phyloP scores from a whole-genome alignment of 2,113 vertebrate genomes.

The Syrmaticus mikado region DNA sequence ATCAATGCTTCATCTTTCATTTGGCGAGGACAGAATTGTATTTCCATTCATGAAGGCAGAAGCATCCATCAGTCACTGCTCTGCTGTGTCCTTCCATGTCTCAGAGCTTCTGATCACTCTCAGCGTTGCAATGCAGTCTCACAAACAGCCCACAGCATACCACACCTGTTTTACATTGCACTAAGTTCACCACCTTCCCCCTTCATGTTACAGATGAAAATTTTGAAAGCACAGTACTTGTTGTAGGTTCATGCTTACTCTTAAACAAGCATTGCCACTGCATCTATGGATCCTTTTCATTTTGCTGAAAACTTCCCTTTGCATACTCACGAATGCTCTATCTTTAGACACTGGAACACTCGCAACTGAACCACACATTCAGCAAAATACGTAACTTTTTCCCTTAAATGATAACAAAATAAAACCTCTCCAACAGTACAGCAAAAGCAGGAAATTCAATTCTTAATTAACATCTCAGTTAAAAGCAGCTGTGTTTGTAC shows the following conservation, averaged over 20 bases:
- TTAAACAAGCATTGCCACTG: background rate
- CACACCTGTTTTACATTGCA: background rate
- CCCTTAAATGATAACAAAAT: background rate
- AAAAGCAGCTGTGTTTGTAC: background rate
- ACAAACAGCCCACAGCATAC: background rate
- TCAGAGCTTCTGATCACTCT: background rate
- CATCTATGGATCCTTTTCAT: background rate
- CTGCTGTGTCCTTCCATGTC: background rate
- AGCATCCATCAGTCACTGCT: background rate
- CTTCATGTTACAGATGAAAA: background rate
- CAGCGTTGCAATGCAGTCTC: background rate
- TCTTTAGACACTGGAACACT: background rate
- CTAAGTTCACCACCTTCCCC: background rate
- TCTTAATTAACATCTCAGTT: background rate
- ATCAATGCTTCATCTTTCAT: background rate
- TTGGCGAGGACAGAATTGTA: background rate
- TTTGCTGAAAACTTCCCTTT: background rate
- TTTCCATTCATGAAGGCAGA: background rate
- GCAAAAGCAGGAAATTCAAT: background rate
- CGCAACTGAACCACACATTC: background rate
- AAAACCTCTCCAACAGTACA: background rate
- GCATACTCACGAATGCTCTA: accelerated
- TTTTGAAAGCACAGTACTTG: background rate
- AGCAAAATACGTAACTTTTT: background rate
- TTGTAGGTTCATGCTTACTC: background rate